Percentiles rank a stretch among this genome's conserved stretches.
Evolutionary conservation across 1,140 invertebrate genomes (phyloP).

Genomic region (Anastatus disparis): DNA sequence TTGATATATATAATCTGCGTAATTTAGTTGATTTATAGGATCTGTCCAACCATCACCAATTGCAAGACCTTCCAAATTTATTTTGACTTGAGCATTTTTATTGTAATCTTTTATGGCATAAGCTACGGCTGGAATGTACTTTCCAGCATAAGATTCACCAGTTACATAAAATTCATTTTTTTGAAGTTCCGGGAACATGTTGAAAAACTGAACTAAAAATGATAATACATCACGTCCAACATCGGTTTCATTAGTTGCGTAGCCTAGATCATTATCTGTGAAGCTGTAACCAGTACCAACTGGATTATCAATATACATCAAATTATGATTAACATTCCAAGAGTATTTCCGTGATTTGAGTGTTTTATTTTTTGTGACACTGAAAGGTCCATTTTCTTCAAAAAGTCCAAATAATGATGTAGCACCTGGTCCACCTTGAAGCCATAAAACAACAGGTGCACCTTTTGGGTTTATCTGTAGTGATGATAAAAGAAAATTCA

Average conservation of each 20-base stretch:
- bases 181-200: constrained; percentile 76
- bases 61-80: constrained; percentile 78
- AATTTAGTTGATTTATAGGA: constrained; percentile 81
- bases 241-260: constrained; percentile 73
- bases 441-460: constrained; percentile 84
- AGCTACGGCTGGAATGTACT: constrained; percentile 82
- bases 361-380: constrained; percentile 71
- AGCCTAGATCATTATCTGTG: constrained; percentile 73
- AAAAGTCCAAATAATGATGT: constrained; percentile 85
- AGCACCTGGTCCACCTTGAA: constrained; percentile 86
- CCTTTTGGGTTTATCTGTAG: constrained; percentile 61
- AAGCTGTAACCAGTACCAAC: constrained; percentile 86
- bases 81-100: constrained; percentile 69
- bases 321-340: constrained; percentile 79
- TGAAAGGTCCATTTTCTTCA: constrained; percentile 83
- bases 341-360: constrained; percentile 73
- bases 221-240: constrained; percentile 76
- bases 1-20: constrained; percentile 85
- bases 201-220: constrained; percentile 78
- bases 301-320: constrained; percentile 90
- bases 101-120: constrained; percentile 81
- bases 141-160: constrained; percentile 89
- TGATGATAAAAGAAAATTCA: too few relatives aligned
- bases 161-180: constrained; percentile 80
- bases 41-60: constrained; percentile 89